These are phyloP conservation scores for Monodelphis domestica DNA, from an alignment of 2,797 vertebrate species.

Conservation along the genomic window DNA sequence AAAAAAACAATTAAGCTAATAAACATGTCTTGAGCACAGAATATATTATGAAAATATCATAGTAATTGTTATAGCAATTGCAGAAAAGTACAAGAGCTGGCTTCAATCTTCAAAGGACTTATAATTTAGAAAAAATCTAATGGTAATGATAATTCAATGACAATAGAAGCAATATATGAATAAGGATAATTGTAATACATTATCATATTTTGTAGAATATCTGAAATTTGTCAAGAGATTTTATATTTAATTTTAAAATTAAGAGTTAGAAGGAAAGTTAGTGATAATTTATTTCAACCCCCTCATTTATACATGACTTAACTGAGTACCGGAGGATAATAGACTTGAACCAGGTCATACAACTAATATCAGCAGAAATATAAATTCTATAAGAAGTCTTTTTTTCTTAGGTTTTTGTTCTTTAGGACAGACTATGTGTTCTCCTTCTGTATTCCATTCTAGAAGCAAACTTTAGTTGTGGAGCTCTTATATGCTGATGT, in stretches of 20 bases:
- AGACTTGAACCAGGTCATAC: neutral
- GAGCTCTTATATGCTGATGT: neutral
- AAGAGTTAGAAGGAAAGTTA: neutral
- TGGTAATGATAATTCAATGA: neutral
- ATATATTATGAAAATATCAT: neutral
- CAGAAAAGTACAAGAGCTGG: neutral
- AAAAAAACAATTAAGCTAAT: neutral
- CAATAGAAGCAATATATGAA: neutral
- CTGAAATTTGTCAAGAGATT: neutral
- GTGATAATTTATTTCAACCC: neutral
- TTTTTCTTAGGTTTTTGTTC: neutral
- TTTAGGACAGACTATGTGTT: neutral
- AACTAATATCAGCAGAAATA: neutral
- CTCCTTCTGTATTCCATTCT: conserved; percentile 50
- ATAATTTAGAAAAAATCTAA: neutral
- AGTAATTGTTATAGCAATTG: neutral
- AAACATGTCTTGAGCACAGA: neutral
- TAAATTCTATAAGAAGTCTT: neutral
- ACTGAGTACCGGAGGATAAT: neutral
- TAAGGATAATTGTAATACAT: neutral
- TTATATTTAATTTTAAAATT: neutral
- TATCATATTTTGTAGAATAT: neutral
- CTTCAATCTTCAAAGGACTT: neutral
- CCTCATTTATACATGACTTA: neutral
- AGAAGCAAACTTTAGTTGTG: conserved; percentile 43